Evolutionary conservation across 2,797 vertebrate genomes (phyloP).

Genomic region (Craterocephalus amniculus): DNA sequence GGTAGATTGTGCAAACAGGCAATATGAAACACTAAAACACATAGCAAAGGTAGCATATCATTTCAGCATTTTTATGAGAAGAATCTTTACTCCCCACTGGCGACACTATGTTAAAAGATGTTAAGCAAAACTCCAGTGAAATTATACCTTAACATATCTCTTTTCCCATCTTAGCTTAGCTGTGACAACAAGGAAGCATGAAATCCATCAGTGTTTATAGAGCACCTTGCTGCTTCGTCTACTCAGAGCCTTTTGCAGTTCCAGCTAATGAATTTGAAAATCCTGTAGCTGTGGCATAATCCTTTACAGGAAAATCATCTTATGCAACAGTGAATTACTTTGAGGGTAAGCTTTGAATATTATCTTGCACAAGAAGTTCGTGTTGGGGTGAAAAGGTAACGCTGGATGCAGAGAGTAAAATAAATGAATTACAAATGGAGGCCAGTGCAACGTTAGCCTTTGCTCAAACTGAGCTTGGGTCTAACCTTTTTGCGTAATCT

Average conservation of each 20-base stretch:
- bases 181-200: not conserved
- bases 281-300: constrained; percentile 40
- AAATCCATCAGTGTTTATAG: constrained; percentile 28
- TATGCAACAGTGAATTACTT: constrained; percentile 44
- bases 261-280: constrained; percentile 44
- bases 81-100: constrained; percentile 3
- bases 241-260: constrained; percentile 43
- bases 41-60: constrained; percentile 19
- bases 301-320: constrained; percentile 32
- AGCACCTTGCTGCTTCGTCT: constrained; percentile 27
- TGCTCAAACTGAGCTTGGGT: not conserved
- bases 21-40: constrained; percentile 32
- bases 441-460: not conserved
- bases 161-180: constrained; percentile 8
- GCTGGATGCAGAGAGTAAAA: not conserved
- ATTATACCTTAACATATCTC: constrained; percentile 5
- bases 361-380: constrained; percentile 32
- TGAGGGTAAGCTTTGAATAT: constrained; percentile 50
- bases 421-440: not conserved
- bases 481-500: not conserved
- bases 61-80: constrained; percentile 18
- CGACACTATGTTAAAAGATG: constrained; percentile 1
- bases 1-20: constrained; percentile 53
- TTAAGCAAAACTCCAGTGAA: constrained; percentile 36
- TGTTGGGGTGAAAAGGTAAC: constrained; percentile 25